These are phyloP conservation scores for Phymanthus crucifer DNA, from an alignment of 92 coral and sea anemone genomes.

Conservation along the genomic window DNA sequence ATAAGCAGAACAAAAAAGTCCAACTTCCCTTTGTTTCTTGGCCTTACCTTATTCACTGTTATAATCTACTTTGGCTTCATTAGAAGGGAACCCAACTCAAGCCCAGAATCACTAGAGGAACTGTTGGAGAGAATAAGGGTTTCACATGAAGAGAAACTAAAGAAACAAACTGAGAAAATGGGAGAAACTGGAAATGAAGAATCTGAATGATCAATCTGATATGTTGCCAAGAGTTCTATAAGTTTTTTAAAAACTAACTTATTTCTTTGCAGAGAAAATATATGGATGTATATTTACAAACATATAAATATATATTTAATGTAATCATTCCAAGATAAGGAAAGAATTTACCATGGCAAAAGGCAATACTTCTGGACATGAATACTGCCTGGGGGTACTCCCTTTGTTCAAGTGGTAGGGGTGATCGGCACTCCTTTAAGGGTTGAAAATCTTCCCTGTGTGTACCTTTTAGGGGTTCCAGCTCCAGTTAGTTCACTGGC, in stretches of 20 bases:
- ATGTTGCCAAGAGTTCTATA: not conserved
- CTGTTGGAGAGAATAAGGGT: constrained; percentile 29
- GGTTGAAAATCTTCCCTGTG: too few relatives aligned
- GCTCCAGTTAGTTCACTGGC: too few relatives aligned
- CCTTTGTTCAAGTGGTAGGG: too few relatives aligned
- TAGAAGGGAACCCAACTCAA: constrained; percentile 46
- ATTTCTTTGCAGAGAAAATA: not conserved
- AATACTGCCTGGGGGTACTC: too few relatives aligned
- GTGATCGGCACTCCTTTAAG: too few relatives aligned
- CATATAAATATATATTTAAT: too few relatives aligned
- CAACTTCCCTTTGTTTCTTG: constrained; percentile 48
- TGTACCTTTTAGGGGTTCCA: too few relatives aligned
- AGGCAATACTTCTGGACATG: too few relatives aligned
- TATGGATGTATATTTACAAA: too few relatives aligned
- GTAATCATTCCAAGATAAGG: too few relatives aligned
- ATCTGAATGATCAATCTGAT: not conserved
- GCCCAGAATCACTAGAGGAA: constrained; percentile 41
- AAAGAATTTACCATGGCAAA: too few relatives aligned
- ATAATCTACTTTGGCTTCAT: constrained; percentile 61
- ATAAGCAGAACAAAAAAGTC: constrained; percentile 38
- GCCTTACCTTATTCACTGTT: constrained; percentile 59
- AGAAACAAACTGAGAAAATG: constrained; percentile 1
- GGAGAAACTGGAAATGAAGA: not conserved
- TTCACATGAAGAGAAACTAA: constrained; percentile 22
- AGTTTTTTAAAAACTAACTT: not conserved